Evolutionary conservation across 2,113 vertebrate species (phyloP).

Genomic region (Tretioscincus oriximinensis): DNA sequence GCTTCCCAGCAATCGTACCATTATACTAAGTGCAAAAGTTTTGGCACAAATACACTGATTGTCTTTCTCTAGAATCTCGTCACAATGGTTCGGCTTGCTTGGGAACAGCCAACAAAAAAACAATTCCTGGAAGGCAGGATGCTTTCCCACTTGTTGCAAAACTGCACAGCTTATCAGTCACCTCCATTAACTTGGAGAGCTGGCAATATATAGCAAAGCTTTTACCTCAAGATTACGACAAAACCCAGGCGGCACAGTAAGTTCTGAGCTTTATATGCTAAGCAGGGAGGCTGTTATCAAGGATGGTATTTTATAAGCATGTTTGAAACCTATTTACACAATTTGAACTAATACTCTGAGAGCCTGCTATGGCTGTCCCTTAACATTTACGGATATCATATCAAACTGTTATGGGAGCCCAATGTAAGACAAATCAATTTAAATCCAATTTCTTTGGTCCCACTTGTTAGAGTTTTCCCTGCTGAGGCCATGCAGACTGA

Average conservation of each 20-base stretch:
- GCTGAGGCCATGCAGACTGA: not conserved
- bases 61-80: slow-evolving; percentile 4
- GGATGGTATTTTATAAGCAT: not conserved
- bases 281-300: not conserved
- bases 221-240: not conserved
- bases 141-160: slow-evolving; percentile 10
- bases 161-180: slow-evolving; percentile 22
- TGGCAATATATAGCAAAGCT: slow-evolving; percentile 1
- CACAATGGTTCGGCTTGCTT: not conserved
- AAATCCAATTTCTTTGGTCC: slow-evolving; percentile 18
- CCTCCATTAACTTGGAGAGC: not conserved
- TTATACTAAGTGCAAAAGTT: not conserved
- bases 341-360: slow-evolving; percentile 7
- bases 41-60: not conserved
- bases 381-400: not conserved
- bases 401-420: slow-evolving; percentile 6
- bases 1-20: not conserved
- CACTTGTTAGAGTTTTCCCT: not conserved
- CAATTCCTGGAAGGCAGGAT: slow-evolving; percentile 26
- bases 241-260: not conserved
- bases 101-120: slow-evolving; percentile 1
- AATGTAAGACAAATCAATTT: slow-evolving; percentile 29
- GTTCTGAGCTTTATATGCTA: slow-evolving; percentile 21
- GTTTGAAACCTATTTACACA: slow-evolving; percentile 18
- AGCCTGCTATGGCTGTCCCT: slow-evolving; percentile 8